Base-by-base conservation (phyloP, 2,888 invertebrate genomes). In the Coremacera marginata region DNA sequence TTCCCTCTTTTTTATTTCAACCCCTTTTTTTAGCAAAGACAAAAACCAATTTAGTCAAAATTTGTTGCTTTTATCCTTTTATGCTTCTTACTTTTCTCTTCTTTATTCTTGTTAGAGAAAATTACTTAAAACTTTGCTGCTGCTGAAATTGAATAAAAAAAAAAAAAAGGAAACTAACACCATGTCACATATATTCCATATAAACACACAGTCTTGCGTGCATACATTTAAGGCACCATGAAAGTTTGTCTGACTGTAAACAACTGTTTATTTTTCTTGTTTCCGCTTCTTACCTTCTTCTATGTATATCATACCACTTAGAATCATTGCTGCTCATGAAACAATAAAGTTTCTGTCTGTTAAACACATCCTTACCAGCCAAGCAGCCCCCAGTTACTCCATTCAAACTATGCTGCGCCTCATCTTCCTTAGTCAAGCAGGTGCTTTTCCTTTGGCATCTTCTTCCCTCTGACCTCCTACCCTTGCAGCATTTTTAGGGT, bases 31-130 rank as follows among this genome's bases (percentile, higher is more conserved):
- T 16, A 37, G 5, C 3, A 55, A 34, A 22, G 22, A 16, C 49
- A 74, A 74, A 63, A 74, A 74, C 34, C 73, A 65, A 74, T 65
- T 63, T 74, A 65, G 73, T 52, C n/a, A 31, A 74, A 74, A 55
- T 73, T 51, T 52, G 60, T 27, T 62, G 62, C 51, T 72, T 67
- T 34, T 3, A 37, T 63, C 34, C 63, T 16, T 63, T 60, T 60
- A 22, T 7, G 5, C 37, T 44, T 44, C 16, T 44, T 8, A 11
- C 34, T 5, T 63, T 63, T 25, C 14, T 25, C 14, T 11, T 25
- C 14, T 11, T 25, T 11, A 3, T 60, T 11, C n/a, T 25, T 31
- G n/a, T 44, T 55, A n/a, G 37, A 19, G 60, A 71, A 71, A 71
- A 57, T 71, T 60, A 71, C 37, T 71, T 71, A 60, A 71, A 57